Conservation (phyloP, 2,797 vertebrate species). For the Scolopax bukidnonensis region DNA sequence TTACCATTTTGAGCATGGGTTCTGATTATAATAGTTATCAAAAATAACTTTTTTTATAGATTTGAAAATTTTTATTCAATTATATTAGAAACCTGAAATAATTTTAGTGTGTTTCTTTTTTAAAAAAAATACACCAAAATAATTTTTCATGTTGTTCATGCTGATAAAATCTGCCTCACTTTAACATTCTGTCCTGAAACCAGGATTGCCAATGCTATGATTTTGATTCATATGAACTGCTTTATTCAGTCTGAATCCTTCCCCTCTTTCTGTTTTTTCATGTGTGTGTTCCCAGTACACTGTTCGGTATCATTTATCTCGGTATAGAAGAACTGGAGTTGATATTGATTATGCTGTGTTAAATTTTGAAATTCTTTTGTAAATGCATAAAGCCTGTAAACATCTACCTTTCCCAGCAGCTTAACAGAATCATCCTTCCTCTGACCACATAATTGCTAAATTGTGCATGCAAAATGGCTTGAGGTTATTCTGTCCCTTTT, state of each 20-base stretch:
- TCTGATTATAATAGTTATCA: neutral
- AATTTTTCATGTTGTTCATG: neutral
- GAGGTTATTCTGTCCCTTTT: slow-evolving; percentile 74
- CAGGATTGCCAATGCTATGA: neutral
- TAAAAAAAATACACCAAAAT: neutral
- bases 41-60: neutral
- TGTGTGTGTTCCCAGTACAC: neutral
- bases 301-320: neutral
- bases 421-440: slow-evolving; percentile 73
- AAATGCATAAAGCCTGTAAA: slow-evolving; percentile 67
- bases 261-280: neutral
- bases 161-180: neutral
- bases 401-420: slow-evolving; percentile 56
- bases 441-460: slow-evolving; percentile 81
- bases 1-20: neutral
- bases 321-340: slow-evolving; percentile 19
- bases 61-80: neutral
- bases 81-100: neutral
- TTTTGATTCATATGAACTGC: neutral
- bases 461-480: slow-evolving; percentile 80
- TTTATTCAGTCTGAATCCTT: neutral
- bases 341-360: slow-evolving; percentile 56
- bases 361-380: slow-evolving; percentile 72
- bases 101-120: neutral
- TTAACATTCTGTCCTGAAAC: neutral